A percentile compares a stretch with the other conserved stretches of the same genome.
Evolutionary conservation across 2,797 vertebrate species (phyloP).

Genomic region (Peromyscus nudipes): DNA sequence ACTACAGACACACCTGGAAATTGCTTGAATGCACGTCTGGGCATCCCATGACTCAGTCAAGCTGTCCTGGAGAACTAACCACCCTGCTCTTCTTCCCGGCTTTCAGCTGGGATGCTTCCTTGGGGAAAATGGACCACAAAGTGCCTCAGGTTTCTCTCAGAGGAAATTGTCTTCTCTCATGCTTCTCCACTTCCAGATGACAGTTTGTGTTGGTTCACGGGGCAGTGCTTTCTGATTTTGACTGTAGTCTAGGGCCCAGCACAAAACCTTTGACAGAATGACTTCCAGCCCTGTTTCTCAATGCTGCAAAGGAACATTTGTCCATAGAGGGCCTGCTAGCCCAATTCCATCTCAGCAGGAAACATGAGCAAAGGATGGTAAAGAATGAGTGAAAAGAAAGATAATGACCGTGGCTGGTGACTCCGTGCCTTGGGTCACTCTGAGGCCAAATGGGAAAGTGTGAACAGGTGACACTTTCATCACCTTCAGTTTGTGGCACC

Average conservation of each 20-base stretch:
- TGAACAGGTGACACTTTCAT: neutral
- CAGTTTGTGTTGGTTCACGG: neutral
- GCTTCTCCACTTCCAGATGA: neutral
- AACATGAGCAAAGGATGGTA: neutral
- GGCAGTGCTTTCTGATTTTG: neutral
- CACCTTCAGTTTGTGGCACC: neutral
- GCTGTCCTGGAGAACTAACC: neutral
- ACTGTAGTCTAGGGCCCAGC: neutral
- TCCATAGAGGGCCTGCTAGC: neutral
- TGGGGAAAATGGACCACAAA: neutral
- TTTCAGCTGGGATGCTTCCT: neutral
- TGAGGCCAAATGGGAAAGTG: neutral
- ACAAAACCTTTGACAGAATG: neutral
- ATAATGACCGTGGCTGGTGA: neutral
- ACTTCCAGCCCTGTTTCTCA: neutral
- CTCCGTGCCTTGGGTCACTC: neutral
- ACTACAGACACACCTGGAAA: neutral
- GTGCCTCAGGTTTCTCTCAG: neutral
- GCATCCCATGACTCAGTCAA: neutral
- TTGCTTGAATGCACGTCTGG: neutral
- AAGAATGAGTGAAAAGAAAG: neutral
- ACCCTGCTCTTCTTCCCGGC: neutral
- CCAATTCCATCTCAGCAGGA: neutral
- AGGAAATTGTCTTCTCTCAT: neutral
- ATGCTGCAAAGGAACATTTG: neutral